These are phyloP conservation scores for Aspidiotus rigidus DNA, from an alignment of 2,888 invertebrate genomes.

Conservation along the genomic window DNA sequence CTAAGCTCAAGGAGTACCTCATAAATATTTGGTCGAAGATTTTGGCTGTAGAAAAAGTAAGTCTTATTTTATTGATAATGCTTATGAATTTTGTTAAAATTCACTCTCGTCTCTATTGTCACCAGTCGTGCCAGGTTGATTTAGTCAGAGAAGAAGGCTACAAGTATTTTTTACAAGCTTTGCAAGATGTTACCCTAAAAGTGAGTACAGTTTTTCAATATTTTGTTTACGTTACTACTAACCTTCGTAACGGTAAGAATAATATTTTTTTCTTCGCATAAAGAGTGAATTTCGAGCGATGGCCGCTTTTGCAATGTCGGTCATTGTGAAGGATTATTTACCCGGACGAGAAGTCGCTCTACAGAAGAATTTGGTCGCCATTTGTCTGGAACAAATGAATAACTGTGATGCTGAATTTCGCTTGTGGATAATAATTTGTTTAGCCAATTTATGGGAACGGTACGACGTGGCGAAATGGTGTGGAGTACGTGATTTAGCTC, in stretches of 20 bases:
- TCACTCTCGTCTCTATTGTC: conserved; percentile 41
- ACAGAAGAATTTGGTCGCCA: conserved; percentile 79
- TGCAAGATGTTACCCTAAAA: conserved; percentile 75
- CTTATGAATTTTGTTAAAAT: conserved; percentile 10
- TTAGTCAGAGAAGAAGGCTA: conserved; percentile 87
- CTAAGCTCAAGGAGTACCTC: conserved; percentile 80
- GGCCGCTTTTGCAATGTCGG: conserved; percentile 89
- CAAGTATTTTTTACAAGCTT: conserved; percentile 85
- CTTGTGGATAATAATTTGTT: conserved; percentile 85
- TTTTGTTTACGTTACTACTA: neutral
- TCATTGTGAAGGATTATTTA: conserved; percentile 80
- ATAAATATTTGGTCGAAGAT: conserved; percentile 99
- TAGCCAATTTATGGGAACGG: conserved; percentile 83
- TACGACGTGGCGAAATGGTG: conserved; percentile 86
- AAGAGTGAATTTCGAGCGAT: conserved; percentile 78
- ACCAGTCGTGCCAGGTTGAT: conserved; percentile 86
- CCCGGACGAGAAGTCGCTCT: conserved; percentile 84
- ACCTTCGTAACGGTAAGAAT: neutral
- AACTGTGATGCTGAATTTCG: conserved; percentile 59
- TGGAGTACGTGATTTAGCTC: conserved; percentile 90
- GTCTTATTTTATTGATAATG: conserved; percentile 41
- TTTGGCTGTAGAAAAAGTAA: conserved; percentile 85
- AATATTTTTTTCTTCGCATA: conserved; percentile 36
- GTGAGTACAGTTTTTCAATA: conserved; percentile 51
- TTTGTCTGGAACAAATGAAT: conserved; percentile 80